Base-by-base conservation (phyloP, 2,888 invertebrate genomes). In the Molorchus minor region DNA sequence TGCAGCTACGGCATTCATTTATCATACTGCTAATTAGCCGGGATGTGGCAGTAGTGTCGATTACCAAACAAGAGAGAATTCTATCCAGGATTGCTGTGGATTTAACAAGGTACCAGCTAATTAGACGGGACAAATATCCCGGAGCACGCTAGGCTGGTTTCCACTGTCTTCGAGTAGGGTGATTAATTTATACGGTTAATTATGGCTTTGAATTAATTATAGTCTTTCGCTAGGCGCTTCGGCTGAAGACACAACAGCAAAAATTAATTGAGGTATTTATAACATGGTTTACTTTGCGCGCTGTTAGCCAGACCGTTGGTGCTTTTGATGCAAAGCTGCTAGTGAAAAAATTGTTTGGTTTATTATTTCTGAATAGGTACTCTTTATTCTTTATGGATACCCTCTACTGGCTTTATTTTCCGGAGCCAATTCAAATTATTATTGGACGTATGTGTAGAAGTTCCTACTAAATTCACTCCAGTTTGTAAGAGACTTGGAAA, bases 11-110 rank as follows among this genome's bases (percentile, higher is more conserved):
- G 41, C 45, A 65, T 61, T 62, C 65, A 65, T 65, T 65, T 62
- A 65, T 65, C 65, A 65, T 62, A 59, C 61, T 64, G 54, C 65
- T 65, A 65, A 65, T 65, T 65, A 65, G 65, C 53, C 60, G 56
- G 62, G 59, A 56, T 57, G 60, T 58, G 58, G 59, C 59, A 59
- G 60, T 64, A 57, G 62, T 65, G 65, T 62, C 65, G 65, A 65
- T 65, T 64, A 64, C 64, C 57, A 54, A 62, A 62, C 58, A 60
- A 53, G 55, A 60, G 60, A 57, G 52, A 62, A 62, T 46, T 62
- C 56, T 58, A 60, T 59, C 30, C 40, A 33, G 43, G 55, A 62
- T 57, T 46, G 56, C 56, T 58, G 56, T 49, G 57, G 64, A 62
- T 64, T 60, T 59, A 62, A 62, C 62, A 64, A 64, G 61, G 64